Evolutionary conservation across 2,888 invertebrate genomes (phyloP), one percentile per base, ranked within the genome.

Genomic region (Branchellion lobata): DNA sequence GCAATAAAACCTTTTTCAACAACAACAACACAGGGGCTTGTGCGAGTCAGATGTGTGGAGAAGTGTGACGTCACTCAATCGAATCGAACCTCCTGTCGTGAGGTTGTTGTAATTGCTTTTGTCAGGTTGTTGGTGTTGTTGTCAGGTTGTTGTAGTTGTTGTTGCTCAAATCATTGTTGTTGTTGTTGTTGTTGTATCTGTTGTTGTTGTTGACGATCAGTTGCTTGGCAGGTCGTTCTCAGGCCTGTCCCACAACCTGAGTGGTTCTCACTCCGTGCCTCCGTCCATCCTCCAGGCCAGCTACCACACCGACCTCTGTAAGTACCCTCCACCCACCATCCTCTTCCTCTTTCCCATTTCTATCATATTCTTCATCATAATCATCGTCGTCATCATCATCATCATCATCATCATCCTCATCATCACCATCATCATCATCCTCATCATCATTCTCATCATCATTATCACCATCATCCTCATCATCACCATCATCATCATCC

Each of bases 1-100:
- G 47, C 18, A 47, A 47, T 47, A 47, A 47, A 14, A 47, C 18
- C 18, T 14, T 47, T 47, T 14, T 47, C 24, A 57, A 24, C 24
- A 57, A 24, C 21, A n/a, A 24, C n/a, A 24, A 34, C 24, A 72
- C 36, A 75, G 75, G 8, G 75, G 75, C 33, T 27, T 75, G 47
- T 51, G 53, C 11, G 75, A 75, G 33, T 29, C 51, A 29, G 75
- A 75, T 21, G 51, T 75, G 27, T 75, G 75, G 75, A 47, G 40
- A 29, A 75, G 75, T 29, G 51, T 51, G 27, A 53, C 75, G 27
- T 75, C 75, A 27, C 51, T 75, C 31, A 75, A 47, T n/a, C 40
- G 75, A 47, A 51, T 29, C 21, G 75, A 53, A 21, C 75, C 75
- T 1, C 47, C 51, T 27, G 75, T 75, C 11, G 47, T 47, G 29